Evolutionary conservation across 35 echinoderm and acorn worm genomes (phyloP).

Genomic region (Lytechinus variegatus): DNA sequence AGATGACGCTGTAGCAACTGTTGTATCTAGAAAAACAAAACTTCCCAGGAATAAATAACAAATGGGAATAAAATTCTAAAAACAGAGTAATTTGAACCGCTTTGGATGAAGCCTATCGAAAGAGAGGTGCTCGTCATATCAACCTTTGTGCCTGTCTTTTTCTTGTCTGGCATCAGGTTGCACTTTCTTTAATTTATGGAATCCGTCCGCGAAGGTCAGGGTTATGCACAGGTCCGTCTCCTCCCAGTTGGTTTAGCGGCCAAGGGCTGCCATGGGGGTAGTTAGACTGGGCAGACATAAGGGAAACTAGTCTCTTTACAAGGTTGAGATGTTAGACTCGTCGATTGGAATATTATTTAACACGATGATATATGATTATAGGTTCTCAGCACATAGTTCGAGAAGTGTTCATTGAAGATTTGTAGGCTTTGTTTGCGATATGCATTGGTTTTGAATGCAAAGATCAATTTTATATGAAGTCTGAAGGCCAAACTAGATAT

Average conservation of each 20-base stretch:
- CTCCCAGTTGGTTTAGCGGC: constrained; percentile 32
- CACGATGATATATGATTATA: too few species aligned
- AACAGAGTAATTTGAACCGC: background rate
- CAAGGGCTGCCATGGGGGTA: constrained; percentile 32
- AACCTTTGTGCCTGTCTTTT: background rate
- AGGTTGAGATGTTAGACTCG: background rate
- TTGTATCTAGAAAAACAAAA: background rate
- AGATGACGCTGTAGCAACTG: background rate
- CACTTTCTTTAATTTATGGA: constrained; percentile 55
- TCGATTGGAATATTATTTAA: too few species aligned
- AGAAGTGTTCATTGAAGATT: too few species aligned
- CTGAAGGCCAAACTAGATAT: background rate
- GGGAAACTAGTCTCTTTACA: background rate
- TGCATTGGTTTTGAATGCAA: background rate
- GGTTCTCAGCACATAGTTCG: too few species aligned
- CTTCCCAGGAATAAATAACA: background rate
- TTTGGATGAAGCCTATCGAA: background rate
- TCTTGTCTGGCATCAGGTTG: constrained; percentile 36
- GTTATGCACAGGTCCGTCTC: constrained; percentile 4
- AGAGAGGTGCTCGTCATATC: background rate
- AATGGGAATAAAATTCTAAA: background rate
- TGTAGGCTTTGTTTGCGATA: background rate
- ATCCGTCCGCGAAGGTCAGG: constrained; percentile 37
- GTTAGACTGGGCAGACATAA: background rate
- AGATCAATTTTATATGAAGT: background rate